A percentile compares a stretch with the other conserved stretches of the same genome.
phyloP scores from a whole-genome alignment of 2,888 invertebrate species.

The Agrotis exclamationis region DNA sequence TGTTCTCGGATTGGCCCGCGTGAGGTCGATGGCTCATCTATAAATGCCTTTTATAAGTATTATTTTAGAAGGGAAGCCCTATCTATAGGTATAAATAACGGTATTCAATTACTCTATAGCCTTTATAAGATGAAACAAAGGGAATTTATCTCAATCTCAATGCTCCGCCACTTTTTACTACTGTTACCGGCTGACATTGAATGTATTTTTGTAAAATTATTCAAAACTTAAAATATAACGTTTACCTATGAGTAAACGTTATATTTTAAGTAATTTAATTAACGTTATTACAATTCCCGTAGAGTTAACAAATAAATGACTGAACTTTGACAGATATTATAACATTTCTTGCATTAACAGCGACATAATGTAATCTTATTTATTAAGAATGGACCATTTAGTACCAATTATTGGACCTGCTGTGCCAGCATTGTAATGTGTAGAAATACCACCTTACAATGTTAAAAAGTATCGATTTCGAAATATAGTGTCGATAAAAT shows the following conservation, averaged over 20 bases:
- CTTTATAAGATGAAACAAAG: neutral
- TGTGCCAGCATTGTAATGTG: constrained; percentile 29
- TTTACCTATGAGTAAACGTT: no score
- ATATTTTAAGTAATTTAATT: constrained; percentile 7
- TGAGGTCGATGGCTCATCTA: constrained; percentile 73
- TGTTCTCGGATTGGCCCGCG: constrained; percentile 72
- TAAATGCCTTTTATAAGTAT: constrained; percentile 63
- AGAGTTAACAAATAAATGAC: constrained; percentile 10
- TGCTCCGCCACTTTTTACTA: no score
- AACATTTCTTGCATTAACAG: constrained; percentile 5
- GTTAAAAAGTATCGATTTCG: constrained; percentile 68
- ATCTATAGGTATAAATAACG: constrained; percentile 11
- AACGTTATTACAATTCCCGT: constrained; percentile 6
- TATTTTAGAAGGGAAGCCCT: constrained; percentile 57
- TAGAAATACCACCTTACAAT: constrained; percentile 35
- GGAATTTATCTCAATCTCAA: no score
- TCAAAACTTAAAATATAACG: no score
- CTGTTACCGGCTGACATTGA: no score
- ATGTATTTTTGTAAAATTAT: no score
- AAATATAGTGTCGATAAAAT: constrained; percentile 68
- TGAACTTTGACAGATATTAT: constrained; percentile 32
- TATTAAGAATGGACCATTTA: constrained; percentile 25
- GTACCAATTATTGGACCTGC: constrained; percentile 27
- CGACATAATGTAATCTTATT: neutral
- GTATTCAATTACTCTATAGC: constrained; percentile 26